Evolutionary conservation across 1,140 invertebrate species (phyloP).

Genomic region (Hypsibius dujardini): DNA sequence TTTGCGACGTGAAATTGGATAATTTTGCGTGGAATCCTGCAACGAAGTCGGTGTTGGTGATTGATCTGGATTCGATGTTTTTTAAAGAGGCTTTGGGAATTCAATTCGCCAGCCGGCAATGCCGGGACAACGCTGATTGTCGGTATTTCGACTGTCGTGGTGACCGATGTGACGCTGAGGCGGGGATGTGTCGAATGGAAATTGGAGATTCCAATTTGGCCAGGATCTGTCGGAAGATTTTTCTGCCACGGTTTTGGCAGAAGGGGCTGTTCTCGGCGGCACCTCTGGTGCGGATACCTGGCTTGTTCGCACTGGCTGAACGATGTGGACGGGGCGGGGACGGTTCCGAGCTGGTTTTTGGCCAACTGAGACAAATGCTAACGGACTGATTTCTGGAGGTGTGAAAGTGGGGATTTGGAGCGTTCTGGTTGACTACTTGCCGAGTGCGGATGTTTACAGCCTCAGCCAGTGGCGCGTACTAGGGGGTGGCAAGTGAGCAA

Average conservation of each 20-base stretch:
- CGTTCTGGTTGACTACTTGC: neutral
- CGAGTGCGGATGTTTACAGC: neutral
- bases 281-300: neutral
- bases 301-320: neutral
- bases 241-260: neutral
- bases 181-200: neutral
- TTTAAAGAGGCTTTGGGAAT: neutral
- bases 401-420: neutral
- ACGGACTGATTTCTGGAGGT: no score
- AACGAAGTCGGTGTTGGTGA: neutral
- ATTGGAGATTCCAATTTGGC: neutral
- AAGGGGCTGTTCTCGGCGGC: neutral
- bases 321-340: neutral
- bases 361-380: neutral
- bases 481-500: no score
- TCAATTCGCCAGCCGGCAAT: neutral
- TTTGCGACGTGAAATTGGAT: neutral
- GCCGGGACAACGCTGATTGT: neutral
- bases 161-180: neutral
- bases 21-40: neutral
- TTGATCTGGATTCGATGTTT: slow-evolving; percentile 3
- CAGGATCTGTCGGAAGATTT: slow-evolving; percentile 2
- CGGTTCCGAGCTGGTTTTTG: neutral
- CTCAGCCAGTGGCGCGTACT: no score
- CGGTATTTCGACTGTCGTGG: neutral